Evolutionary conservation across 2,888 invertebrate genomes (phyloP), one percentile per base, ranked within the genome.

Genomic region (Ichneumoninae sp.): DNA sequence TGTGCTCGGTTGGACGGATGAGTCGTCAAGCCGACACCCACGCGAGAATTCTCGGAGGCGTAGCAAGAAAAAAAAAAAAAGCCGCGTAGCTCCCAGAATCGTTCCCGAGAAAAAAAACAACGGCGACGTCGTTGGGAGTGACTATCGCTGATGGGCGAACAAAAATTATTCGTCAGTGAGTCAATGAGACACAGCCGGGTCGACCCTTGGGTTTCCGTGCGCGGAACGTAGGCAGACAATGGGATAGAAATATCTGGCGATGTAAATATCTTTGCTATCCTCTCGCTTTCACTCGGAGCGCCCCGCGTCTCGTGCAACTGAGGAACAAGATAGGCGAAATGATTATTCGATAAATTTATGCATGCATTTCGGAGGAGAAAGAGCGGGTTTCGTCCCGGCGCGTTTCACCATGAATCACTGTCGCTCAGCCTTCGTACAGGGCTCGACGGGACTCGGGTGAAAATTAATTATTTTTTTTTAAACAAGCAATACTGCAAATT

Each of bases 181-280:
- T 86, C 86, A 86, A 82, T 84, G 82, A 82, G 82, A 74, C 85
- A 74, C 68, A 65, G 70, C 74, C 60, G 33, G 77, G 79, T 33
- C 60, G n/a, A 30, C 4, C 30, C 60, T 4, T 71, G 84, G 65
- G 83, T 86, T 82, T 88, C 89, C 87, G 86, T 89, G 52, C 69
- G 66, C 70, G 74, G 83, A 80, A 89, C 88, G 91, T 91, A 90
- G 90, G 91, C 87, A 91, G 91, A 91, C 91, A 91, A 91, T 91
- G 86, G 91, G 88, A 89, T 86, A 84, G 85, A 86, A 85, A 76
- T 84, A 82, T 84, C 85, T 82, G 22, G 78, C 77, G 80, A 83
- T 84, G 85, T 84, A 82, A 47, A 47, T 79, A 40, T 72, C 57
- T 72, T 50, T 57, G 26, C 69, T 69, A 54, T 62, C 44, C 60